Base-by-base conservation (phyloP, 2,113 vertebrate genomes). In the Conger conger region DNA sequence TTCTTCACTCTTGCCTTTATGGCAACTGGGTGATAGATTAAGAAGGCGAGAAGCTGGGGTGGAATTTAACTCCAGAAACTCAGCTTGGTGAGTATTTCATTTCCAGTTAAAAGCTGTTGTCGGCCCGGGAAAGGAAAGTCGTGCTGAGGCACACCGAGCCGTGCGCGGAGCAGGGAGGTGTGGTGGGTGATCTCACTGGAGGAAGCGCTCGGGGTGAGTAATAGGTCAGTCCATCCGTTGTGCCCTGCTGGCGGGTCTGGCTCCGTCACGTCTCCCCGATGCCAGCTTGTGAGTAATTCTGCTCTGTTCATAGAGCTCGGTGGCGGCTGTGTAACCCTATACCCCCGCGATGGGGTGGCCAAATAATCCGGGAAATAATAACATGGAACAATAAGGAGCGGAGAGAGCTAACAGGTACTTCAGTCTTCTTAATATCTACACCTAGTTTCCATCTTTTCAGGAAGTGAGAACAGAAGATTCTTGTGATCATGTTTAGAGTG, bases 181-280 rank as follows among this genome's bases (percentile, higher is more conserved):
- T 18, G 37, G 68, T 37, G 45, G 84, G 79, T 76, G 77, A 83
- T 77, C 83, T 76, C 35, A 87, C 79, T 40, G 63, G 68, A 88
- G 79, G 85, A 87, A 87, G 79, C 63, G 82, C 45, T 37, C 53
- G 45, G 73, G 84, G 81, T 88, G 82, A 88, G 85, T 38, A 83
- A 87, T 87, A 86, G 87, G 86, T 90, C 86, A 89, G 82, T 87
- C 86, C 82, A 85, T 76, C 82, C 18, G 81, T 82, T 86, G 90
- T 89, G 84, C 83, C 85, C 85, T 68, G 79, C 83, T 85, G 86
- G 81, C 37, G 87, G 86, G 86, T 83, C 78, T 88, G 87, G 86
- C 87, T 86, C 35, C 40, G 84, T 42, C 38, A 83, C 85, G 83
- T 79, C 80, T 82, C 77, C 82, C 60, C 68, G 50, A 76, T 78